phyloP scores from a whole-genome alignment of 2,888 invertebrate genomes.

The Brachyopa scutellaris region DNA sequence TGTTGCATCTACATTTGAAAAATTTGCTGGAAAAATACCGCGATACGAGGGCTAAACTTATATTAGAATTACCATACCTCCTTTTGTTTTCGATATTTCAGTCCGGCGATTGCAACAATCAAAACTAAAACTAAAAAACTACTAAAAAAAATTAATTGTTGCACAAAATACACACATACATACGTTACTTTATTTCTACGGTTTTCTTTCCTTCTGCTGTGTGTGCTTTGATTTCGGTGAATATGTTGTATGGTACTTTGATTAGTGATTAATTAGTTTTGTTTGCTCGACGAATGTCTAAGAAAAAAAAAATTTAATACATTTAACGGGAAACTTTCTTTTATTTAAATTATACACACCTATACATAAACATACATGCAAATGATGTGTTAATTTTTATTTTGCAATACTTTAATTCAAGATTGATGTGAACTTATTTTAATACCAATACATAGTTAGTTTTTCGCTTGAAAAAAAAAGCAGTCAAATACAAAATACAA shows the following conservation, averaged over 20 bases:
- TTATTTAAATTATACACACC: conserved; percentile 12
- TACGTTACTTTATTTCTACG: conserved; percentile 14
- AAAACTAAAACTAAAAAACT: conserved; percentile 28
- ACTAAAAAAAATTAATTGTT: conserved; percentile 22
- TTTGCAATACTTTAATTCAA: conserved; percentile 31
- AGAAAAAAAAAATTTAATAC: too few relatives aligned
- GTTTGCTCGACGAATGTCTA: background rate
- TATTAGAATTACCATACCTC: conserved; percentile 9
- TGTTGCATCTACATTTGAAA: conserved; percentile 58
- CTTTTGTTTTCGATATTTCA: conserved; percentile 51
- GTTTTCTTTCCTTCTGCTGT: conserved; percentile 21
- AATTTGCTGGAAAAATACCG: conserved; percentile 18
- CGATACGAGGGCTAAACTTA: conserved; percentile 16
- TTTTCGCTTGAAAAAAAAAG: background rate
- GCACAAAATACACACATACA: conserved; percentile 44
- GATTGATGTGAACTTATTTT: conserved; percentile 36
- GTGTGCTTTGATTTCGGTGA: conserved; percentile 18
- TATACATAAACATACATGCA: conserved; percentile 23
- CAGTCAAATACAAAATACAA: background rate
- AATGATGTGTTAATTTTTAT: conserved; percentile 29
- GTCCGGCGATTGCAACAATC: conserved; percentile 46
- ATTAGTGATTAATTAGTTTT: conserved; percentile 16
- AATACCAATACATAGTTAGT: conserved; percentile 21
- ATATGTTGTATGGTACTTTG: conserved; percentile 32
- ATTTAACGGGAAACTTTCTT: conserved; percentile 11